Evolutionary conservation across 2,888 invertebrate genomes (phyloP), one percentile per base, ranked within the genome.

Genomic region (Lapara coniferarum): DNA sequence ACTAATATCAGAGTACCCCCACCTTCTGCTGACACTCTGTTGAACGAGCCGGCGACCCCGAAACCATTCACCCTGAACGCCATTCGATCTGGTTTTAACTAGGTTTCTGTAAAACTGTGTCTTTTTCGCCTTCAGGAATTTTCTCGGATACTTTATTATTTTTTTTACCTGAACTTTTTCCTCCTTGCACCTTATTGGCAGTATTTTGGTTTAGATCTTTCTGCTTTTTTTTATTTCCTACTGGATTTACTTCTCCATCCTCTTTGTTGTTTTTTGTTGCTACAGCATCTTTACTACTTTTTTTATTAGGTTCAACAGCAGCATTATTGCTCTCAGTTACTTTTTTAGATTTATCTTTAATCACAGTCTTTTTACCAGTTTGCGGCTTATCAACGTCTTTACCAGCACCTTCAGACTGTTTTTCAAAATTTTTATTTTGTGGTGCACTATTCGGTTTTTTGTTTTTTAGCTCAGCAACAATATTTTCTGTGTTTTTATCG

Each of bases 221-320:
- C n/a, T 55, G 46, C 66, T 25, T 44, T 57, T 72, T 68, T n/a
- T 67, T 70, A 14, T 10, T 19, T 30, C 46, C 58, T 52, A 30
- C 67, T 30, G 59, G 55, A 25, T 67, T 68, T 58, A 10, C 46
- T 46, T 37, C 37, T 51, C 67, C 14, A 46, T 0, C 57, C 16
- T 66, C 16, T 63, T 66, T 19, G 6, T 13, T 10, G 30, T 16
- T 67, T 55, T 44, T 51, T 52, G 44, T 16, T 49, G 14, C 12
- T 12, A n/a, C n/a, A 25, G 19, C 8, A 53, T 68, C 59, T 67
- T 37, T 71, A 56, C 58, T 70, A 3, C 68, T 49, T 70, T 71
- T 73, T 57, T 73, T 76, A 25, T n/a, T 69, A 68, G 51, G 58
- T 46, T 19, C 70, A 37, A 0, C n/a, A 56, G 67, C 57, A 58